phyloP scores from a whole-genome alignment of 2,888 invertebrate genomes.

The Arrhopalites spinosus region DNA sequence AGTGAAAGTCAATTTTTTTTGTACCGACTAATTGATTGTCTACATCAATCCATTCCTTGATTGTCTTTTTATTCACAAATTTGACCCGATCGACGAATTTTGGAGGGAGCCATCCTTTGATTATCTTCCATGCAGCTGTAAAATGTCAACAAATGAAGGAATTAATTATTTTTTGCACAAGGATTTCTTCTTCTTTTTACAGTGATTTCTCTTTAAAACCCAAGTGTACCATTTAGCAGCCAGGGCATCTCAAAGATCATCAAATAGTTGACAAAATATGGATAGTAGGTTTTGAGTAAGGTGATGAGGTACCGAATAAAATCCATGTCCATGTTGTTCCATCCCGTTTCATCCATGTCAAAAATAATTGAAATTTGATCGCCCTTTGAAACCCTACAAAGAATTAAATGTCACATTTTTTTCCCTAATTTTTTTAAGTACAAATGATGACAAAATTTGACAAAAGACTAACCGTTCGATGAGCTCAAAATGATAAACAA shows the following conservation, averaged over 20 bases:
- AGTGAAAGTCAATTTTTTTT: no score
- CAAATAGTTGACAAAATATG: conserved; percentile 77
- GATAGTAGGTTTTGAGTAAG: conserved; percentile 86
- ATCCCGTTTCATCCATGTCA: conserved; percentile 85
- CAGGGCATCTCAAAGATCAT: conserved; percentile 93
- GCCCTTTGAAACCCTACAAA: conserved; percentile 70
- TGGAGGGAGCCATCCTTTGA: conserved; percentile 83
- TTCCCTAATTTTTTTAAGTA: no score
- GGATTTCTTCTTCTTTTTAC: no score
- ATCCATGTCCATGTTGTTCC: conserved; percentile 90
- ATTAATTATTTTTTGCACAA: neutral
- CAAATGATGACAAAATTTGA: neutral
- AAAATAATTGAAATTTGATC: conserved; percentile 82
- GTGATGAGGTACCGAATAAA: conserved; percentile 84
- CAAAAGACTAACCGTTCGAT: conserved; percentile 66
- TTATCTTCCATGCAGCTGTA: conserved; percentile 85
- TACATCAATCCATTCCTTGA: conserved; percentile 74
- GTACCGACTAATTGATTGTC: conserved; percentile 75
- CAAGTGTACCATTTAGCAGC: conserved; percentile 81
- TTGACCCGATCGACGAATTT: conserved; percentile 88
- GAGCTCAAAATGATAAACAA: conserved; percentile 85
- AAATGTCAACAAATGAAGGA: conserved; percentile 50
- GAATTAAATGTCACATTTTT: no score
- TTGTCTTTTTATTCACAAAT: conserved; percentile 74
- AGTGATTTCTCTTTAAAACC: neutral